Conservation (phyloP, 2,113 vertebrate genomes). For the Mesocricetus auratus region DNA sequence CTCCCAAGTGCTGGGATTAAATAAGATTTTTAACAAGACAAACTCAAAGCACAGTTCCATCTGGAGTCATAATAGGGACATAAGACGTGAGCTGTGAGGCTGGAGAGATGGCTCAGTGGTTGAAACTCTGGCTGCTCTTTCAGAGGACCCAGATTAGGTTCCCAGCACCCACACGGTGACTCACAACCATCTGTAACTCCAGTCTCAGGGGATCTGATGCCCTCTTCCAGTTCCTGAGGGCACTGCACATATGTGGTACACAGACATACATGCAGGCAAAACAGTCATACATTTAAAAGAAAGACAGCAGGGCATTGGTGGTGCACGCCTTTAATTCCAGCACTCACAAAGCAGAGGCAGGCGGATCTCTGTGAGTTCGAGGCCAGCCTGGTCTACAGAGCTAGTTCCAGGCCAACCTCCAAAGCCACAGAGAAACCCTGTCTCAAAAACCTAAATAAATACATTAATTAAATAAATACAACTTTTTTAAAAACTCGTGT, state of each 20-base stretch:
- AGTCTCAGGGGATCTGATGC: not conserved
- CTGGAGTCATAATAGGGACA: not conserved
- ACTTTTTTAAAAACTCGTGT: not conserved
- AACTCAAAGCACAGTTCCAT: not conserved
- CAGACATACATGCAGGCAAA: not conserved
- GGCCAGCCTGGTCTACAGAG: no score
- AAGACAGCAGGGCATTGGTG: no score
- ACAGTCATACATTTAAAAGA: not conserved
- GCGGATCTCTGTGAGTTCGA: no score
- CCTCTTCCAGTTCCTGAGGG: not conserved
- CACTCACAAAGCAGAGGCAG: no score
- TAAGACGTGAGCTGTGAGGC: not conserved
- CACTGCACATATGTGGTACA: not conserved
- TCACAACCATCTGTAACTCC: not conserved
- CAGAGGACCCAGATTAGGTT: not conserved
- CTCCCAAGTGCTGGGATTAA: not conserved
- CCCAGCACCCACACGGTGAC: not conserved
- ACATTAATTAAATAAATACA: no score
- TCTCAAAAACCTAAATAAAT: no score
- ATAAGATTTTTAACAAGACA: not conserved
- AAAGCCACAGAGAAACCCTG: no score
- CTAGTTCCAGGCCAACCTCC: no score
- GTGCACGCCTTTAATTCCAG: no score
- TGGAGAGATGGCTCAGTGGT: not conserved
- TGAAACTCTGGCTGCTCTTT: not conserved